Base-by-base conservation (phyloP, 2,797 vertebrate species). In the Molossus molossus region DNA sequence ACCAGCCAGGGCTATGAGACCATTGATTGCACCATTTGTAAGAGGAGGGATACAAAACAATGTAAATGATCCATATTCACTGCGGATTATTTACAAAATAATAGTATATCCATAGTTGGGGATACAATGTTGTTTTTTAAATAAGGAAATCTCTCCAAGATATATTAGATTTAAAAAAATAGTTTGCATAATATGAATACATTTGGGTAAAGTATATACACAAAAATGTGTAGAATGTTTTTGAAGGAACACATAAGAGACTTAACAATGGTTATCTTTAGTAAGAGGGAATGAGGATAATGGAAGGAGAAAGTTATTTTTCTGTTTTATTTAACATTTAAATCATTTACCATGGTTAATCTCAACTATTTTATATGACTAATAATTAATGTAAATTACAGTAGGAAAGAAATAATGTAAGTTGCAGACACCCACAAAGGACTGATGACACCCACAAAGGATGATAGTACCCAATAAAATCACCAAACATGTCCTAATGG, bases 291-390 rank as follows among this genome's bases (percentile, higher is more conserved):
- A 87, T 79, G 15, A 75, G 27, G 69, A 20, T 27, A 58, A 85
- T 53, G n/a, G 57, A 84, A 33, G 18, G n/a, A 94, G 33, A 58
- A 84, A 70, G 79, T 75, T 62, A 93, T 67, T 81, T 73, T 91
- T 58, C 75, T 95, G 11, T 40, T 91, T 84, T 87, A 17, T 72
- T 93, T 80, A 77, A 40, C 55, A 88, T 76, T 96, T 85, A 70
- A 84, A 70, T 62, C 20, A 67, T 29, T 76, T 88, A 84, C 29
- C 69, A 77, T 25, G 48, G n/a, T 33, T 76, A 86, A 81, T 82
- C 55, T 55, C 64, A 89, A 80, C 37, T 95, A 89, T 58, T 87
- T 84, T 58, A 57, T 62, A 67, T 25, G 25, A 94, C 87, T 77
- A 67, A 76, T 72, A 67, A 84, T 29, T 64, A 90, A 77, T 62